phyloP scores from a whole-genome alignment of 2,797 vertebrate species.

The Myotis vivesi region DNA sequence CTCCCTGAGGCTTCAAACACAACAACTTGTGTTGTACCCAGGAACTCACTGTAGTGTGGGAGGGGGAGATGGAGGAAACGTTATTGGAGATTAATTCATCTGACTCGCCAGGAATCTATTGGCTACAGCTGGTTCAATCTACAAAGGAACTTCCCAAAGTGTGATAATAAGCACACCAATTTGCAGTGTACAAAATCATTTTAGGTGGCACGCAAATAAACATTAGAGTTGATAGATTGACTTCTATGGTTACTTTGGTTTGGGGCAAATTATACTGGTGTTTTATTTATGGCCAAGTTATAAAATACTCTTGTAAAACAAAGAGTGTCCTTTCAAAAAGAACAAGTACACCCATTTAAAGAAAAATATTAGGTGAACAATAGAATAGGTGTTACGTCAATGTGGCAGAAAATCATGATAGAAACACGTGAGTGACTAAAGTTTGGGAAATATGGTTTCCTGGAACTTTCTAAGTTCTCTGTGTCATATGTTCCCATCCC shows the following conservation, averaged over 20 bases:
- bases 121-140: not conserved
- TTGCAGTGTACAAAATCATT: not conserved
- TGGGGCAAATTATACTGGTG: not conserved
- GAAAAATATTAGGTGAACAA: constrained; percentile 48
- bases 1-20: not conserved
- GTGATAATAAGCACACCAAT: not conserved
- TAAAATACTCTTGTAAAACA: constrained; percentile 32
- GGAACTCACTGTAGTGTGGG: not conserved
- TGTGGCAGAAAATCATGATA: constrained; percentile 25
- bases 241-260: constrained; percentile 26
- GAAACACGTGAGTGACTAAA: not conserved
- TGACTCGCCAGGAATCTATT: not conserved
- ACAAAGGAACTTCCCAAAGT: not conserved
- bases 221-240: not conserved
- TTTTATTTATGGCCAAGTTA: not conserved
- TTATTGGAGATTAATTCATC: not conserved
- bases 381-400: not conserved
- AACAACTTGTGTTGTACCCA: not conserved
- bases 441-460: constrained; percentile 46
- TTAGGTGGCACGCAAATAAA: not conserved
- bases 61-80: not conserved
- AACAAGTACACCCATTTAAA: constrained; percentile 37
- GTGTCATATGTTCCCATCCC: constrained; percentile 27
- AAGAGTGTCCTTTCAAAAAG: constrained; percentile 28
- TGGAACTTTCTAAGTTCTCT: constrained; percentile 25